Percentiles rank a stretch among this genome's conserved stretches.
Conservation (phyloP, 2,888 invertebrate genomes). For the Plagodis pulveraria region DNA sequence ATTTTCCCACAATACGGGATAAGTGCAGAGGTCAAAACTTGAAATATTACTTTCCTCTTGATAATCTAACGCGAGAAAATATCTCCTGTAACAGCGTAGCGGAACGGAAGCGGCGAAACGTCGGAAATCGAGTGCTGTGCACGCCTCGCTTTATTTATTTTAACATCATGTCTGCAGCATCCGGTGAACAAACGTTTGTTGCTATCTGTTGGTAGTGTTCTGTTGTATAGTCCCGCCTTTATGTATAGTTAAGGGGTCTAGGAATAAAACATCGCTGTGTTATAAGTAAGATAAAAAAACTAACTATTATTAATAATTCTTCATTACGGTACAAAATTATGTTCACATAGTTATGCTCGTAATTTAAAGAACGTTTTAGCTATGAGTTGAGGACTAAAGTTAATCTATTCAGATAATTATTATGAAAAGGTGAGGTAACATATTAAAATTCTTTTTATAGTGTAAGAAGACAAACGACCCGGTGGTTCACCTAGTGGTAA, state of each 20-base stretch:
- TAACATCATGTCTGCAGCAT: slow-evolving; percentile 75
- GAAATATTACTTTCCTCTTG: slow-evolving; percentile 58
- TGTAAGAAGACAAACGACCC: too few species aligned
- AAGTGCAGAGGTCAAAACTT: slow-evolving; percentile 28
- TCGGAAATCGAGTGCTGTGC: slow-evolving; percentile 75
- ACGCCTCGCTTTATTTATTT: slow-evolving; percentile 73
- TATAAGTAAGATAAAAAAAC: too few species aligned
- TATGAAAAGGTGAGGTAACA: too few species aligned
- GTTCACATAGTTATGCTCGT: too few species aligned
- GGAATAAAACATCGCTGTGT: neutral
- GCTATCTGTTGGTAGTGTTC: slow-evolving; percentile 58
- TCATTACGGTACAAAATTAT: too few species aligned
- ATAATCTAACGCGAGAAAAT: slow-evolving; percentile 63
- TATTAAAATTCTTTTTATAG: too few species aligned
- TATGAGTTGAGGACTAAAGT: too few species aligned
- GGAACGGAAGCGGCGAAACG: slow-evolving; percentile 65
- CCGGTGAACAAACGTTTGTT: slow-evolving; percentile 67
- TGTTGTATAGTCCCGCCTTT: slow-evolving; percentile 48
- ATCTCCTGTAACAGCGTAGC: slow-evolving; percentile 49
- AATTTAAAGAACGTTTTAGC: too few species aligned
- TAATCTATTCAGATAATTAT: too few species aligned
- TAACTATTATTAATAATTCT: too few species aligned
- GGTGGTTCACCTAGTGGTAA: too few species aligned
- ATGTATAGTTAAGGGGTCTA: slow-evolving; percentile 10
- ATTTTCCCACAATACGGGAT: slow-evolving; percentile 7